phyloP scores from a whole-genome alignment of 2,888 invertebrate species.

The Agriotes lineatus region DNA sequence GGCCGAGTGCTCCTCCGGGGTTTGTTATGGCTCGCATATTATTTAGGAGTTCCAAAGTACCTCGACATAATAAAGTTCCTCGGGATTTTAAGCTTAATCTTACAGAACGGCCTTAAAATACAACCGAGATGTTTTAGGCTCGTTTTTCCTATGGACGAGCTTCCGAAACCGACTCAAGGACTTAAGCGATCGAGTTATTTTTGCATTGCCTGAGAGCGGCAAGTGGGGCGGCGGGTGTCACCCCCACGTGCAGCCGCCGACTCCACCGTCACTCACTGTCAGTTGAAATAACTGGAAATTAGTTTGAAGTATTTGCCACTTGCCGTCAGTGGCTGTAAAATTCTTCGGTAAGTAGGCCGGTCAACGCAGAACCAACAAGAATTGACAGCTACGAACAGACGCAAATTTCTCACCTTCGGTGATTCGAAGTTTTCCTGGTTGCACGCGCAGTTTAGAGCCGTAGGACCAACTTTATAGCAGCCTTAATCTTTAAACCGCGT shows the following conservation, averaged over 20 bases:
- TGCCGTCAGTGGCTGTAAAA: not conserved
- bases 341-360: too few relatives aligned
- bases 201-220: not conserved
- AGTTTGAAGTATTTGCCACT: not conserved
- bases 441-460: too few relatives aligned
- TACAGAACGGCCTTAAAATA: not conserved
- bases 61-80: constrained; percentile 1
- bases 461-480: too few relatives aligned
- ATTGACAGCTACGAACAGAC: too few relatives aligned
- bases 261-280: not conserved
- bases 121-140: not conserved
- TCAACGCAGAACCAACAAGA: too few relatives aligned
- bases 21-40: constrained; percentile 16
- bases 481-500: too few relatives aligned
- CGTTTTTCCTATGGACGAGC: not conserved
- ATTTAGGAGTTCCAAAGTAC: constrained; percentile 8
- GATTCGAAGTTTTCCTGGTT: too few relatives aligned
- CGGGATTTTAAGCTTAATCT: constrained; percentile 3
- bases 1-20: constrained; percentile 4
- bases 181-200: not conserved
- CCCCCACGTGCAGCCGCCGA: not conserved
- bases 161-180: not conserved
- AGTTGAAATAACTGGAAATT: not conserved
- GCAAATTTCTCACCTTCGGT: too few relatives aligned
- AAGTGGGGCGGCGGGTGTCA: not conserved